Percentiles rank a stretch among this genome's conserved stretches.
phyloP scores from a whole-genome alignment of 1,140 invertebrate genomes.

The Odontomachus brunneus region DNA sequence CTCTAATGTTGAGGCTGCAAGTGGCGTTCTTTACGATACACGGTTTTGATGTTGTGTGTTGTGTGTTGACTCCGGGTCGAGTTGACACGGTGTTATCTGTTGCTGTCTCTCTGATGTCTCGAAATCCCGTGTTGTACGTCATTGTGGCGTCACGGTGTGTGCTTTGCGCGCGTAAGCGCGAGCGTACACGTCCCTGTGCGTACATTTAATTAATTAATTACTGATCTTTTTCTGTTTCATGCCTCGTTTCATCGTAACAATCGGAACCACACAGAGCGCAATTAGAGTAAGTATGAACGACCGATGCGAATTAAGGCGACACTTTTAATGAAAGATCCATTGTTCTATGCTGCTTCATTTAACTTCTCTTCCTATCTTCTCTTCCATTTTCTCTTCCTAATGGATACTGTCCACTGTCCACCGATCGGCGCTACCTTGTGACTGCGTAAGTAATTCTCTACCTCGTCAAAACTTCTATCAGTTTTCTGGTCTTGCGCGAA shows the following conservation, averaged over 20 bases:
- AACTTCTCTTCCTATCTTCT: slow-evolving; percentile 68
- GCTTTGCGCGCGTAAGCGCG: not conserved
- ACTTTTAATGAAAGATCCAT: slow-evolving; percentile 42
- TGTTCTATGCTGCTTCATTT: slow-evolving; percentile 61
- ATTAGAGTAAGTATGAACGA: slow-evolving; percentile 87
- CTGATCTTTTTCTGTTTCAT: slow-evolving; percentile 85
- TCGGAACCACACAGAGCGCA: slow-evolving; percentile 86
- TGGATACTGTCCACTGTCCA: slow-evolving; percentile 42
- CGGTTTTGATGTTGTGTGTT: slow-evolving; percentile 15
- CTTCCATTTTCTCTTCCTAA: slow-evolving; percentile 70
- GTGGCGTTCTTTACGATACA: not conserved
- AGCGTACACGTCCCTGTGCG: not conserved
- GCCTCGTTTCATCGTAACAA: slow-evolving; percentile 79
- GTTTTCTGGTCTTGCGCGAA: slow-evolving; percentile 3
- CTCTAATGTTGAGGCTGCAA: slow-evolving; percentile 7
- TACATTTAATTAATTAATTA: slow-evolving; percentile 62
- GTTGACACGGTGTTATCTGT: slow-evolving; percentile 17
- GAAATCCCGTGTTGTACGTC: not conserved
- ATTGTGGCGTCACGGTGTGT: too few relatives aligned
- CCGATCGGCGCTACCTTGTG: slow-evolving; percentile 60
- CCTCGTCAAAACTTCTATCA: slow-evolving; percentile 5
- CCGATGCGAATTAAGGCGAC: slow-evolving; percentile 33
- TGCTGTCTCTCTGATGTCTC: slow-evolving; percentile 19
- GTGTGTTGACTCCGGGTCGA: not conserved
- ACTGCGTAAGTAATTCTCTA: slow-evolving; percentile 64